Conservation (phyloP, 2,797 vertebrate genomes). For the Eurystomus glaucurus region DNA sequence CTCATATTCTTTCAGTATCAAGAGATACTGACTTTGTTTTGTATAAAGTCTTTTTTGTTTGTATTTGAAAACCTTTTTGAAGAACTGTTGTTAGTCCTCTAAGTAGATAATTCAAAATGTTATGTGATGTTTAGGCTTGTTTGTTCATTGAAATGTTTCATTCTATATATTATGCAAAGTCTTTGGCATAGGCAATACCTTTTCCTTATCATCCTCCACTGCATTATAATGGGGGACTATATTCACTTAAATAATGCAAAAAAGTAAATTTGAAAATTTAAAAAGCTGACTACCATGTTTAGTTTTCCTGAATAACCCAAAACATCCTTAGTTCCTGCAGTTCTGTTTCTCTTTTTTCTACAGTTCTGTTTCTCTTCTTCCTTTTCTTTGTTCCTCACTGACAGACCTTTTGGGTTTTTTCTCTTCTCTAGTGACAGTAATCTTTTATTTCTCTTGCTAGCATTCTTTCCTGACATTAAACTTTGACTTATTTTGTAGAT, state of each 20-base stretch:
- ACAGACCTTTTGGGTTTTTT: not conserved
- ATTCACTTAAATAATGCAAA: not conserved
- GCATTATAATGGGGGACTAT: not conserved
- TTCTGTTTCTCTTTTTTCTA: not conserved
- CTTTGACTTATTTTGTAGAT: not conserved
- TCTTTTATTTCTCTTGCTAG: not conserved
- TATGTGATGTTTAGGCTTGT: not conserved
- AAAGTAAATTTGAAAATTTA: not conserved
- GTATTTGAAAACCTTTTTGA: not conserved
- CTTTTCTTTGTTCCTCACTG: not conserved
- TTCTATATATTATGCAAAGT: not conserved
- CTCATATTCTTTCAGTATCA: not conserved
- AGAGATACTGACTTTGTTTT: not conserved
- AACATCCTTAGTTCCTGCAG: not conserved
- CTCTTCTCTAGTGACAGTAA: not conserved
- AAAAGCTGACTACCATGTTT: not conserved
- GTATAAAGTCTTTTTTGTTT: slow-evolving; percentile 30
- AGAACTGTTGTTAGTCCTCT: not conserved
- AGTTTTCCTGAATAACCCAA: not conserved
- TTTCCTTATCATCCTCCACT: not conserved
- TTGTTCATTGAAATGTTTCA: not conserved
- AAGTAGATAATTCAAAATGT: slow-evolving; percentile 6
- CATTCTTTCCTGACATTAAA: slow-evolving; percentile 2
- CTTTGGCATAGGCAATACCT: not conserved
- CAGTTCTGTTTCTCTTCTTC: not conserved